Evolutionary conservation across 2,113 vertebrate species (phyloP).

Genomic region (Hoplias malabaricus): DNA sequence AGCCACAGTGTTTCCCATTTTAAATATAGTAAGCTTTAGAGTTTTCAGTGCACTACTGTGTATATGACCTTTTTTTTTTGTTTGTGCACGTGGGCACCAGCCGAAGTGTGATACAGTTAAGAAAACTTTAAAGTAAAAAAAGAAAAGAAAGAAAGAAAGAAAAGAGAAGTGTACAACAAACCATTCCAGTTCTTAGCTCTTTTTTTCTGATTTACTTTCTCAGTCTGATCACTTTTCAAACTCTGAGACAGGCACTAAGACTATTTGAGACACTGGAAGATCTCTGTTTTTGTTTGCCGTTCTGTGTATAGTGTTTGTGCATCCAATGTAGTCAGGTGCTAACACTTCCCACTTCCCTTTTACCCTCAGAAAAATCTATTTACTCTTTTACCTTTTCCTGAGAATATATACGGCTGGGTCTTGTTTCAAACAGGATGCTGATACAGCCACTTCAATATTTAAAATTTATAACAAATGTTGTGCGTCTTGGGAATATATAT

Average conservation of each 20-base stretch:
- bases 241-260: constrained; percentile 78
- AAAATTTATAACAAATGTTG: constrained; percentile 10
- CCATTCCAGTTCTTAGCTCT: constrained; percentile 82
- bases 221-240: constrained; percentile 71
- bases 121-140: constrained; percentile 43
- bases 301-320: constrained; percentile 81
- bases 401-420: constrained; percentile 85
- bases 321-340: constrained; percentile 79
- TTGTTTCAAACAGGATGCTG: constrained; percentile 79
- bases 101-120: constrained; percentile 78
- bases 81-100: constrained; percentile 68
- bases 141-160: background rate
- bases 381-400: constrained; percentile 74
- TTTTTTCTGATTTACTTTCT: constrained; percentile 57
- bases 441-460: constrained; percentile 58
- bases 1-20: constrained; percentile 66
- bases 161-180: constrained; percentile 48
- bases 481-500: constrained; percentile 61
- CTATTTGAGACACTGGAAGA: constrained; percentile 84
- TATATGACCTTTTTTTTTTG: constrained; percentile 60
- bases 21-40: constrained; percentile 81
- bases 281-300: constrained; percentile 64
- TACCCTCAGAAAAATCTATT: constrained; percentile 29
- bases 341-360: constrained; percentile 58
- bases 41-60: constrained; percentile 82